Conservation (phyloP, 2,888 invertebrate genomes). For the Priocnemis perturbator region DNA sequence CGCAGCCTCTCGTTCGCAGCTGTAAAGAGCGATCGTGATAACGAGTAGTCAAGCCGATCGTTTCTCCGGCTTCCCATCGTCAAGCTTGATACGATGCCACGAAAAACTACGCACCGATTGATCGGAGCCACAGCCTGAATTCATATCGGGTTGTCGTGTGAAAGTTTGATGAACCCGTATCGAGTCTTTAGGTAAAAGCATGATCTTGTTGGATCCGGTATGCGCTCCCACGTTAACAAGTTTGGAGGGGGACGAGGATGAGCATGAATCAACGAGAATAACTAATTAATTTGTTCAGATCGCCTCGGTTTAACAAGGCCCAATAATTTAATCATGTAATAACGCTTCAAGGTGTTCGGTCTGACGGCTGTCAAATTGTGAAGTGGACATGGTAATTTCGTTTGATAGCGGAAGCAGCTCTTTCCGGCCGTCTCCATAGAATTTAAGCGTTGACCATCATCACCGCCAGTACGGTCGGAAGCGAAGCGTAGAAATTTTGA, state of each 20-base stretch:
- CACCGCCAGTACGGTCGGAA: not conserved
- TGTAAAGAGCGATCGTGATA: constrained; percentile 31
- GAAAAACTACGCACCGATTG: too few species aligned
- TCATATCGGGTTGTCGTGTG: too few species aligned
- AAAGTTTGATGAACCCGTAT: too few species aligned
- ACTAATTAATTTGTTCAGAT: constrained; percentile 52
- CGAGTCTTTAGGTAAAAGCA: too few species aligned
- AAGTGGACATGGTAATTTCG: constrained; percentile 41
- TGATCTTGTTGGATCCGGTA: too few species aligned
- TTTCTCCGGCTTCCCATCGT: constrained; percentile 14
- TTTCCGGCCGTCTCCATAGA: constrained; percentile 32
- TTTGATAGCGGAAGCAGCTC: constrained; percentile 42
- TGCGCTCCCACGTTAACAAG: too few species aligned
- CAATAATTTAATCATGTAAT: constrained; percentile 60
- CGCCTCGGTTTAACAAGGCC: constrained; percentile 23
- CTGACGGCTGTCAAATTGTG: constrained; percentile 46
- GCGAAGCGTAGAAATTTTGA: not conserved
- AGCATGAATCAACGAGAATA: constrained; percentile 29
- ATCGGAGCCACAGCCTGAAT: too few species aligned
- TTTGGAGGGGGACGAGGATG: too few species aligned
- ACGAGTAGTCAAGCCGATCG: constrained; percentile 52
- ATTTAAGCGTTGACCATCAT: constrained; percentile 24
- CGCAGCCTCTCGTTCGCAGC: constrained; percentile 40
- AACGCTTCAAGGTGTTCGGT: constrained; percentile 40
- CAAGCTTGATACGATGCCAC: constrained; percentile 5